phyloP scores from a whole-genome alignment of 2,797 vertebrate genomes.

The Hybognathus amarus region DNA sequence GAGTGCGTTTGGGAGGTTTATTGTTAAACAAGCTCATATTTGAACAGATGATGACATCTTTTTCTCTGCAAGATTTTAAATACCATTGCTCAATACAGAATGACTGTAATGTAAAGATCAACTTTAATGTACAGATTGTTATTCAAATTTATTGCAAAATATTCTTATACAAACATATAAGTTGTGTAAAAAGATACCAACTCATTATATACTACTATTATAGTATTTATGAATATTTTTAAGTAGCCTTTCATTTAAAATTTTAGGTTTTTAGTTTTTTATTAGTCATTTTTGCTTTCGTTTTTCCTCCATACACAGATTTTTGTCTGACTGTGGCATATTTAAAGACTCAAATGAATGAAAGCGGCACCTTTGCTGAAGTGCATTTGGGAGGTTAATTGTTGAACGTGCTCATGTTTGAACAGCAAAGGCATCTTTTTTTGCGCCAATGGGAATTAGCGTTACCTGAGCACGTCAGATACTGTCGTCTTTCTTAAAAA shows the following conservation, averaged over 20 bases:
- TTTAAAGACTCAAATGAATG: slow-evolving; percentile 3
- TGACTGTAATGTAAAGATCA: no score
- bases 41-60: neutral
- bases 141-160: neutral
- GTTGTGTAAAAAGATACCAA: neutral
- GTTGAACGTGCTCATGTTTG: neutral
- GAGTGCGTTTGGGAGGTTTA: neutral
- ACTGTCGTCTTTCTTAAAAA: neutral
- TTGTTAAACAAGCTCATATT: neutral
- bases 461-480: neutral
- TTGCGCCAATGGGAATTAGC: neutral
- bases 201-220: neutral
- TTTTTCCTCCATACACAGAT: neutral
- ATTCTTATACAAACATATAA: no score
- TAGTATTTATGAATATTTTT: neutral
- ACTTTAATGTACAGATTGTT: neutral
- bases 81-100: neutral
- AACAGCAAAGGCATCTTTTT: neutral
- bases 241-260: neutral
- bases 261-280: neutral
- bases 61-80: neutral
- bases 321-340: neutral
- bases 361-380: slow-evolving; percentile 9
- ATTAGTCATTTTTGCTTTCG: neutral
- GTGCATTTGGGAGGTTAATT: slow-evolving; percentile 14